Percentiles rank a stretch among this genome's conserved stretches.
Conservation (phyloP, 2,888 invertebrate genomes). For the Eupithecia centaureata region DNA sequence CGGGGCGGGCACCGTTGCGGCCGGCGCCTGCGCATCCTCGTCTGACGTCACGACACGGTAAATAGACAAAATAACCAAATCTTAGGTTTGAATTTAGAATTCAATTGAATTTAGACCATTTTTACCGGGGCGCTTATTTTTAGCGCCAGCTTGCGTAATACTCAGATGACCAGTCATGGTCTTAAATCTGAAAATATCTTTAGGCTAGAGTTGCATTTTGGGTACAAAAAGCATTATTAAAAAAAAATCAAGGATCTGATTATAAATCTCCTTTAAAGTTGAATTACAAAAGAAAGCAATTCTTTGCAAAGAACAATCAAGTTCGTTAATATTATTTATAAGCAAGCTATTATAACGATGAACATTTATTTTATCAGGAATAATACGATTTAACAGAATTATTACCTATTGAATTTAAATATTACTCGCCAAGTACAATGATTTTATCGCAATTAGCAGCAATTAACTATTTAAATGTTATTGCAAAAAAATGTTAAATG, state of each 20-base stretch:
- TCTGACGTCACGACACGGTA: conserved; percentile 24
- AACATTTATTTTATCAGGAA: neutral
- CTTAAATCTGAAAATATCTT: neutral
- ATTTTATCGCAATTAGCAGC: neutral
- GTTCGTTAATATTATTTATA: neutral
- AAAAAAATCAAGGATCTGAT: neutral
- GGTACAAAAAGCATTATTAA: neutral
- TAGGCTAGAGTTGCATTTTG: neutral
- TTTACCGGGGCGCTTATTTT: neutral
- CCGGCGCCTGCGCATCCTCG: conserved; percentile 54
- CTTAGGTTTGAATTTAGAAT: no score
- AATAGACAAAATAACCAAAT: neutral
- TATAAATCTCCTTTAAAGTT: neutral
- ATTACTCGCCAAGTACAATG: neutral
- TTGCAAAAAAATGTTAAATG: neutral
- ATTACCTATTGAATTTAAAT: conserved; percentile 36
- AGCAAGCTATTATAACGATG: neutral
- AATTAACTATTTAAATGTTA: neutral
- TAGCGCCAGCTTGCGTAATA: neutral
- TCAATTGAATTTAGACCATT: neutral
- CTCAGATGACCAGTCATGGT: neutral
- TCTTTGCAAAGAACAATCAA: neutral
- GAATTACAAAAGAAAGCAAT: neutral
- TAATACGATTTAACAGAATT: neutral
- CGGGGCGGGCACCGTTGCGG: conserved; percentile 54